A percentile compares a stretch with the other conserved stretches of the same genome.
Evolutionary conservation across 2,113 vertebrate species (phyloP).

Genomic region (Odocoileus virginianus): DNA sequence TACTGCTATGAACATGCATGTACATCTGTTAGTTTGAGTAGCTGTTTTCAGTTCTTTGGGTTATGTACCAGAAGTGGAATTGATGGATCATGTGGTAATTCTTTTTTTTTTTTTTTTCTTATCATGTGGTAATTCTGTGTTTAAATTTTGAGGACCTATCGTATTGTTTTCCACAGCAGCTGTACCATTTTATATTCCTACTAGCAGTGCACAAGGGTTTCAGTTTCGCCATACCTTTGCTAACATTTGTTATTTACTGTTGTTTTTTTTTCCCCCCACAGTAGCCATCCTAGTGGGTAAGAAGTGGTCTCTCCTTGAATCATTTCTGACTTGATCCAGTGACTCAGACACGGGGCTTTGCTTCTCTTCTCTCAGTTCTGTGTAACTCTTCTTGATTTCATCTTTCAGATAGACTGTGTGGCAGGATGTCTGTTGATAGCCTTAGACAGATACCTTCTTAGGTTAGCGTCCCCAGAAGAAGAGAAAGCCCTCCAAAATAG

Average conservation of each 20-base stretch:
- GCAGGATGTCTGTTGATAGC: neutral
- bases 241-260: neutral
- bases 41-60: neutral
- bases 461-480: neutral
- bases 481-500: neutral
- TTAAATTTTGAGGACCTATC: neutral
- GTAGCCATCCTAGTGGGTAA: neutral
- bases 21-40: neutral
- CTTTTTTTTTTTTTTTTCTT: too few species aligned
- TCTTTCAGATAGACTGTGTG: neutral
- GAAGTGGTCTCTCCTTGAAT: neutral
- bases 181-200: neutral
- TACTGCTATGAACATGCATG: neutral
- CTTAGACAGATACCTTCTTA: neutral
- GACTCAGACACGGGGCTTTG: neutral
- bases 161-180: neutral
- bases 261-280: rapidly evolving
- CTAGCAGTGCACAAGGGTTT: neutral
- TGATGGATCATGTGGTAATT: neutral
- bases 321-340: neutral
- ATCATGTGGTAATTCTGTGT: neutral
- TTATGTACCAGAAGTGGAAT: neutral
- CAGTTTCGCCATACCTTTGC: neutral
- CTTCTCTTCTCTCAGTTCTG: neutral
- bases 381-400: neutral